Evolutionary conservation across 2,888 invertebrate genomes (phyloP).

Genomic region (Sycophila texana): DNA sequence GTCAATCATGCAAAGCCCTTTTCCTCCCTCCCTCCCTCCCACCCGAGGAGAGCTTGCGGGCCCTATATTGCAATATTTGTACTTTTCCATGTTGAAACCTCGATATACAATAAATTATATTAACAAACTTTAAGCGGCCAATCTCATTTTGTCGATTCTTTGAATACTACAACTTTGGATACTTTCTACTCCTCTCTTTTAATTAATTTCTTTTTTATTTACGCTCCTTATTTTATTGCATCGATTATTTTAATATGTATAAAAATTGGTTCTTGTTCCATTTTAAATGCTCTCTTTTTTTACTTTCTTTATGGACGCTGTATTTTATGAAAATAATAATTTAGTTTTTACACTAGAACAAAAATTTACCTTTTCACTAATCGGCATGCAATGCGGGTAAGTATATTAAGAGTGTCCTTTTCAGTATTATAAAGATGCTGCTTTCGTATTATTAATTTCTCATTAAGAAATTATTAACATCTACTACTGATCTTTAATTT

Average conservation of each 20-base stretch:
- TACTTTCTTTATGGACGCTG: not conserved
- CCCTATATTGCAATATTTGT: constrained; percentile 76
- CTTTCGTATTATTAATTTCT: no score
- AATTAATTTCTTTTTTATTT: not conserved
- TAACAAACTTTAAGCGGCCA: constrained; percentile 72
- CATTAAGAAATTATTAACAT: no score
- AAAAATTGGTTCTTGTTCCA: not conserved
- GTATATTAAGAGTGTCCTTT: no score
- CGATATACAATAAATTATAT: constrained; percentile 76
- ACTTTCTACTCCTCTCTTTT: not conserved
- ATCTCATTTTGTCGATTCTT: constrained; percentile 42
- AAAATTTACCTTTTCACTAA: no score
- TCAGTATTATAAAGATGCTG: no score
- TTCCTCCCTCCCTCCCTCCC: constrained; percentile 73
- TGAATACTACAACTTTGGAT: not conserved
- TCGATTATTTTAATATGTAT: no score
- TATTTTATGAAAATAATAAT: not conserved
- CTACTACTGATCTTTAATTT: no score
- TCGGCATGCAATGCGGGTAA: no score
- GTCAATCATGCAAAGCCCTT: constrained; percentile 54
- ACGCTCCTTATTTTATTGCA: no score
- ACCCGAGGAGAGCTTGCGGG: constrained; percentile 75
- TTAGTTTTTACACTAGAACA: not conserved
- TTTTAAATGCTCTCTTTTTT: not conserved
- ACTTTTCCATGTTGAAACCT: constrained; percentile 76